Percentiles rank a stretch among this genome's conserved stretches.
These are phyloP conservation scores for Zaprionus kolodkinae DNA, from an alignment of 1,140 invertebrate genomes.

Conservation along the genomic window DNA sequence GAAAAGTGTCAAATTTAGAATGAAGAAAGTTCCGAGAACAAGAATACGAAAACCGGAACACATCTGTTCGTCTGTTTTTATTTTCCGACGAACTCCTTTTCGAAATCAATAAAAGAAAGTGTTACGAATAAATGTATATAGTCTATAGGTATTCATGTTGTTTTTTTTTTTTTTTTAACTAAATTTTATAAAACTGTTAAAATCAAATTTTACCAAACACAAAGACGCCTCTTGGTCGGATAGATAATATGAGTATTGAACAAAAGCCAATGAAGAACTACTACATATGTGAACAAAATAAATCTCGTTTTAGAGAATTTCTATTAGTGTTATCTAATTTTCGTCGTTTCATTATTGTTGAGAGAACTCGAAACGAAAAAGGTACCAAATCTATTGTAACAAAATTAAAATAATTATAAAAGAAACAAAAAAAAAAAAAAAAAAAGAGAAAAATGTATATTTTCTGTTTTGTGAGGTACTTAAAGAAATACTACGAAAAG, in stretches of 20 bases:
- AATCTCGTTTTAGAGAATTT: conserved; percentile 78
- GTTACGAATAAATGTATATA: conserved; percentile 54
- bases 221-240: conserved; percentile 34
- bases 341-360: conserved; percentile 19
- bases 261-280: conserved; percentile 37
- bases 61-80: conserved; percentile 37
- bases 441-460: conserved; percentile 21
- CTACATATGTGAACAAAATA: conserved; percentile 43
- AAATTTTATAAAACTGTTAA: conserved; percentile 67
- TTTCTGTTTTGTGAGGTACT: conserved; percentile 21
- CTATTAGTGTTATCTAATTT: conserved; percentile 32
- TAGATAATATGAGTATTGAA: conserved; percentile 26
- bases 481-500: conserved; percentile 31
- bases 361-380: conserved; percentile 31
- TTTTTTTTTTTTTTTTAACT: conserved; percentile 53
- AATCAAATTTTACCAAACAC: conserved; percentile 69
- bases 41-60: not conserved
- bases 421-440: not conserved
- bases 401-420: conserved; percentile 13
- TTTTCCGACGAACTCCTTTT: conserved; percentile 50
- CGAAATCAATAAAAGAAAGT: conserved; percentile 35
- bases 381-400: conserved; percentile 49
- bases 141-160: conserved; percentile 35
- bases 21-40: not conserved
- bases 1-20: conserved; percentile 67